Evolutionary conservation across 2,888 invertebrate species (phyloP), one percentile per base, ranked within the genome.

Genomic region (Campoplex nolae): DNA sequence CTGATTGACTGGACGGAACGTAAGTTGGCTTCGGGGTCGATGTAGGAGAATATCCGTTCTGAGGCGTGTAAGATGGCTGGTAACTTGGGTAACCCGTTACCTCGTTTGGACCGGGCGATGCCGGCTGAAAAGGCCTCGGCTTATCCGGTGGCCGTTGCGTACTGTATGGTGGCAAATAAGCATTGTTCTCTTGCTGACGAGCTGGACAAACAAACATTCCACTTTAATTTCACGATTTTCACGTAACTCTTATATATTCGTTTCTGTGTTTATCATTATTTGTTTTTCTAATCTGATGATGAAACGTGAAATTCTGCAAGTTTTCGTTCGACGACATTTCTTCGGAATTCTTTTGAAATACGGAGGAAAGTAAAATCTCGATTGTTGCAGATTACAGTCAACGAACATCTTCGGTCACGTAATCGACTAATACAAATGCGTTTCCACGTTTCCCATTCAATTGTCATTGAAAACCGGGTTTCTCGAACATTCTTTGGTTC

Each of bases 101-200:
- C 62, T 92, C 93, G 88, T 93, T 93, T 38, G 89, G 85, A 42
- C 88, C 85, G 0, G 91, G 90, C 9, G 93, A 91, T 90, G 94
- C 93, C 6, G 96, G 95, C 92, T 96, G 96, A 92, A 97, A 97
- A 0, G 97, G 97, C 89, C 97, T 95, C n/a, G 97, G 97, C 92
- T 95, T 96, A 91, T 97, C 96, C 1, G 96, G 96, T 23, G 94
- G 93, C 67, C 94, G 90, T 58, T 93, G 94, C 84, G 95, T 95
- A 86, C 95, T 95, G 84, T 96, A 96, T 87, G 96, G 96, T 13
- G 96, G 96, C 38, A 96, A 94, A 93, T 97, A 96, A 0, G 90
- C 92, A 45, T 92, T 93, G 38, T 88, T 88, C 13, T 94, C 94
- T 92, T 97, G 97, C 32, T 87, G 87, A 7, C 97, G 96, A 93